These are phyloP conservation scores for Yponomeuta malinellus DNA, from an alignment of 2,888 invertebrate species.

Conservation along the genomic window DNA sequence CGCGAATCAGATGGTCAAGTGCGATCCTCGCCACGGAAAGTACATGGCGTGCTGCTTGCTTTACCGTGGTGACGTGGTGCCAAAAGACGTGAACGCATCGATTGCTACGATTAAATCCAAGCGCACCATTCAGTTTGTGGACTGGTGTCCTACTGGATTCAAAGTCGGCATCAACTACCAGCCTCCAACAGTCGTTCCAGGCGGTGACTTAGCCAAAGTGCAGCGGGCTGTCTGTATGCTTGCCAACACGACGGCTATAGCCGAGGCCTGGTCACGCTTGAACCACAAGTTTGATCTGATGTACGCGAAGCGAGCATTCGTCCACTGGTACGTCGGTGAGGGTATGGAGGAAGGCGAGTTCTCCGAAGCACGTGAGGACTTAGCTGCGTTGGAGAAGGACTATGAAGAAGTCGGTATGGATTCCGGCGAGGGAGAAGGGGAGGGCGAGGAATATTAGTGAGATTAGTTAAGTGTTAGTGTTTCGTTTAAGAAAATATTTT, in stretches of 20 bases:
- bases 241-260: constrained; percentile 94
- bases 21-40: constrained; percentile 86
- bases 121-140: constrained; percentile 93
- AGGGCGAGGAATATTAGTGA: constrained; percentile 78
- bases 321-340: constrained; percentile 89
- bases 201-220: constrained; percentile 92
- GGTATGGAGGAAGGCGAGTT: constrained; percentile 92
- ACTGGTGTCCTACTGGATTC: constrained; percentile 90
- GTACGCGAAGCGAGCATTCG: constrained; percentile 97
- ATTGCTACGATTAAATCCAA: constrained; percentile 96
- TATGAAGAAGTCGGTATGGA: constrained; percentile 29
- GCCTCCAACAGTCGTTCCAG: constrained; percentile 86
- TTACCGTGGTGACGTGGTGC: constrained; percentile 95
- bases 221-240: constrained; percentile 97
- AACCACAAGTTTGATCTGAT: constrained; percentile 97
- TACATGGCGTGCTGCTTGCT: constrained; percentile 96
- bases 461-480: no score
- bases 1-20: constrained; percentile 90
- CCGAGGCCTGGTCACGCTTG: constrained; percentile 92
- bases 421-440: constrained; percentile 36
- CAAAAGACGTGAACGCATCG: constrained; percentile 95
- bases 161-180: constrained; percentile 88
- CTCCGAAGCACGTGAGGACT: constrained; percentile 79
- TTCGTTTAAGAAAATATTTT: no score
- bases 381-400: constrained; percentile 71